phyloP scores from a whole-genome alignment of 2,113 vertebrate genomes.

The Spea multiplicata region DNA sequence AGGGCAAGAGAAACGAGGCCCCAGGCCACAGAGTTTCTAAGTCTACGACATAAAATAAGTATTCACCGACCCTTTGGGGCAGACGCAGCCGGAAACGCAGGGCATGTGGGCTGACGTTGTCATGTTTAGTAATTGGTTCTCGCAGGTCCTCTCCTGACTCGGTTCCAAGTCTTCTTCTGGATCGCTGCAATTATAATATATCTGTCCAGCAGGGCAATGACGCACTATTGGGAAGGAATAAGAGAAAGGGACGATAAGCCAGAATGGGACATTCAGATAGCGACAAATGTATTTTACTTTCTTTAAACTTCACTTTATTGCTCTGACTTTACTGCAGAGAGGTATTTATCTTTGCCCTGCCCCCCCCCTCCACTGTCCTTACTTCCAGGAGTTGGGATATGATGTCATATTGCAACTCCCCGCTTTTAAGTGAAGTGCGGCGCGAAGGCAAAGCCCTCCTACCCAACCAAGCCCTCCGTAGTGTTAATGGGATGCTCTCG shows the following conservation, averaged over 20 bases:
- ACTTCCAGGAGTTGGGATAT: no score
- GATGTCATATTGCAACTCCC: no score
- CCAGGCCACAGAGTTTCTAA: background rate
- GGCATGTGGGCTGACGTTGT: conserved; percentile 76
- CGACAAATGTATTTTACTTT: no score
- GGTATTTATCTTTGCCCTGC: no score
- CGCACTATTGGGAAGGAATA: conserved; percentile 62
- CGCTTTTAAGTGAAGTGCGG: no score
- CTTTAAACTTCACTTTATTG: no score
- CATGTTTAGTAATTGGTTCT: conserved; percentile 88
- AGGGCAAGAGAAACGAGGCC: no score
- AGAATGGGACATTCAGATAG: background rate
- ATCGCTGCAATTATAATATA: conserved; percentile 83
- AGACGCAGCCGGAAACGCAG: conserved; percentile 85
- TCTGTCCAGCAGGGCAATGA: conserved; percentile 78
- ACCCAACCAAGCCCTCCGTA: no score
- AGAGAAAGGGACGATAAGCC: background rate
- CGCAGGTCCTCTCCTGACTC: conserved; percentile 82
- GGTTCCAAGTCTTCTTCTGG: conserved; percentile 52
- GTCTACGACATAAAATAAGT: conserved; percentile 27
- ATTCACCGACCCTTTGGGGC: conserved; percentile 80
- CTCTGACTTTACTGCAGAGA: no score
- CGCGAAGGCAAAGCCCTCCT: no score
- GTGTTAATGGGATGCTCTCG: no score
- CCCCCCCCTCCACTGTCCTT: no score